Evolutionary conservation across 2,113 vertebrate genomes (phyloP), one percentile per base, ranked within the genome.

Genomic region (Nesogale talazaci): DNA sequence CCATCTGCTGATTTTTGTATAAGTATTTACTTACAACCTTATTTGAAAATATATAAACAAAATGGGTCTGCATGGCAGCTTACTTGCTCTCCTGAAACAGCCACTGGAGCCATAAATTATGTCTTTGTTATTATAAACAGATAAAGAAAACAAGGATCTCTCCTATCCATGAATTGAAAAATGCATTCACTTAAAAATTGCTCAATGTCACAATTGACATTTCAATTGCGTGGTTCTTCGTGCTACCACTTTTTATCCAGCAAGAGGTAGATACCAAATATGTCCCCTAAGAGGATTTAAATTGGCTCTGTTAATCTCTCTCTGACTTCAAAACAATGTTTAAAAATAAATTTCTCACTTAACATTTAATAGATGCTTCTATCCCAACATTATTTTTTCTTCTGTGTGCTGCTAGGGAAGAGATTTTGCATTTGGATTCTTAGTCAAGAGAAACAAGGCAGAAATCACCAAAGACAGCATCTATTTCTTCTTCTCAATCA

Each of bases 341-440:
- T 94, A 95, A 93, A 96, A 96, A 94, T 92, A 92, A 87, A 95
- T 76, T 38, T 77, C 76, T 86, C n/a, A 34, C 46, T 93, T 81
- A 89, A 81, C 46, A 78, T 94, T 93, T 95, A 84, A 92, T 22
- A 94, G 91, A 94, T 61, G 23, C 79, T 88, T 89, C 42, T 46
- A 72, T 92, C 86, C 65, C 95, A 95, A 91, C 84, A 93, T 76
- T 77, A 77, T 57, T 95, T 82, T 87, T 84, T 91, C 75, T 72
- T 94, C 82, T 72, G 16, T 88, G 79, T 1, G 52, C 15, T 83
- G 86, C 8, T 46, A 89, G 34, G 94, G 42, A 92, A 25, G 91
- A 88, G 81, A 52, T 63, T 86, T 75, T n/a, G 14, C n/a, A 52
- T 78, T 86, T 29, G 36, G 61, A 14, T 70, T 79, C n/a, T 83